These are phyloP conservation scores for Myotis yumanensis DNA, from an alignment of 2,113 vertebrate genomes.

Conservation along the genomic window DNA sequence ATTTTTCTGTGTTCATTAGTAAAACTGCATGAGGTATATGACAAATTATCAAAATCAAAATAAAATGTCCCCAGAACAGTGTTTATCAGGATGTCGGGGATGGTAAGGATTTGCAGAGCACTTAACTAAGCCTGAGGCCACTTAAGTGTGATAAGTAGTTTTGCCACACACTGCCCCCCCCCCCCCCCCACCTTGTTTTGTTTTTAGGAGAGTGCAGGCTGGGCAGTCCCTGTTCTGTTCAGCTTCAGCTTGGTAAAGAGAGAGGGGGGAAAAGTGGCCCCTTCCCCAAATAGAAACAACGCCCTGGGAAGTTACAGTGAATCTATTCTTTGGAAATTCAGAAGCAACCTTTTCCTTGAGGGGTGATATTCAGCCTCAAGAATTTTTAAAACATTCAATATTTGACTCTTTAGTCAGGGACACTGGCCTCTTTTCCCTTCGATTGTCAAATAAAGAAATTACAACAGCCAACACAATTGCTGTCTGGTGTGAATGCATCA, in stretches of 20 bases:
- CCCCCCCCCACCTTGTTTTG: neutral
- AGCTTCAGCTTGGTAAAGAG: slow-evolving; percentile 47
- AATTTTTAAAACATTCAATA: neutral
- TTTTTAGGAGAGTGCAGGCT: neutral
- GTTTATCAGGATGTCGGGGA: slow-evolving; percentile 82
- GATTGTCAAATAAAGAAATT: neutral
- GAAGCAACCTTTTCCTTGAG: neutral
- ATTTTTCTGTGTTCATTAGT: slow-evolving; percentile 70
- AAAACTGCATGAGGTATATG: slow-evolving; percentile 72
- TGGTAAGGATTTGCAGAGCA: slow-evolving; percentile 80
- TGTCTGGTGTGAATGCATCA: neutral
- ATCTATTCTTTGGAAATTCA: slow-evolving; percentile 47
- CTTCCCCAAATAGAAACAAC: slow-evolving; percentile 28
- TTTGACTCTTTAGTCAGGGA: neutral
- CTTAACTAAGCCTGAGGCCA: slow-evolving; percentile 74
- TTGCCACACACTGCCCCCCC: neutral
- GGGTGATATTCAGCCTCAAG: neutral
- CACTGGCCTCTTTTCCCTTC: neutral
- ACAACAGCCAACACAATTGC: neutral
- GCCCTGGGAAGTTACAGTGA: slow-evolving; percentile 46
- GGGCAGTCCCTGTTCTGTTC: slow-evolving; percentile 13
- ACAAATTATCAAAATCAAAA: slow-evolving; percentile 86
- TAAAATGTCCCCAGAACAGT: slow-evolving; percentile 73
- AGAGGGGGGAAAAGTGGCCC: slow-evolving; percentile 15
- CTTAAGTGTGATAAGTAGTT: slow-evolving; percentile 77